A percentile compares a stretch with the other conserved stretches of the same genome.
These are phyloP conservation scores for Trichomycterus rosablanca DNA, from an alignment of 2,113 vertebrate species.

Conservation along the genomic window DNA sequence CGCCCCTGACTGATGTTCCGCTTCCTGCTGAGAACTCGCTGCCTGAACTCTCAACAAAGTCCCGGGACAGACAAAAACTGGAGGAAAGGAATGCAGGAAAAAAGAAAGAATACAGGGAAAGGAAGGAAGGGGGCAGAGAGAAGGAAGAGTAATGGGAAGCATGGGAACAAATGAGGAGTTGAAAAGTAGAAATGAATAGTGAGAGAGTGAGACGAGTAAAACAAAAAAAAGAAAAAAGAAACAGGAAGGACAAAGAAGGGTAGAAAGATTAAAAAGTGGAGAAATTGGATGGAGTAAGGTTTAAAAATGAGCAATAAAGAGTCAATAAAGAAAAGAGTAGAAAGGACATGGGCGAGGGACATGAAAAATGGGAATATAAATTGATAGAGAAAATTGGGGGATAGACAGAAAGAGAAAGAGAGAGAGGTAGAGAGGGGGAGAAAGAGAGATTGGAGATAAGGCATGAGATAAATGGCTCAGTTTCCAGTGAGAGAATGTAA, in stretches of 20 bases:
- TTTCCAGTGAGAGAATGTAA: conserved; percentile 59
- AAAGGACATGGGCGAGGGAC: conserved; percentile 41
- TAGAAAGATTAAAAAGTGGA: conserved; percentile 15
- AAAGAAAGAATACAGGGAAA: conserved; percentile 6
- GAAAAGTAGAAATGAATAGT: not conserved
- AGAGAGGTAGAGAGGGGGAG: conserved; percentile 43
- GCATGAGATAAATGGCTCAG: conserved; percentile 64
- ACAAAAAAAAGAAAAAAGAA: conserved; percentile 42
- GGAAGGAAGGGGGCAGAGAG: conserved; percentile 35
- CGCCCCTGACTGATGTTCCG: conserved; percentile 85
- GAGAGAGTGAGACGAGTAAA: conserved; percentile 41
- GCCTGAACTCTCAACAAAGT: conserved; percentile 80
- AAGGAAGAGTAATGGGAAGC: not conserved
- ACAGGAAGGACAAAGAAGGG: conserved; percentile 45
- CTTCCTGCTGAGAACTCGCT: conserved; percentile 81
- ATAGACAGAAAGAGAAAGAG: conserved; percentile 47
- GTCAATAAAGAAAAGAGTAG: conserved; percentile 49
- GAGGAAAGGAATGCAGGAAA: conserved; percentile 39
- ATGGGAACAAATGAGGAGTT: not conserved
- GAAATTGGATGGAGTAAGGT: conserved; percentile 43
- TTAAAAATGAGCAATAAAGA: conserved; percentile 50
- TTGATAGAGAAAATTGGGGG: conserved; percentile 48
- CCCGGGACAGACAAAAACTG: conserved; percentile 94
- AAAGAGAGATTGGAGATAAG: too few relatives aligned
- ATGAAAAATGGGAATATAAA: conserved; percentile 52